phyloP scores from a whole-genome alignment of 2,888 invertebrate genomes.

The Eupithecia abbreviata region DNA sequence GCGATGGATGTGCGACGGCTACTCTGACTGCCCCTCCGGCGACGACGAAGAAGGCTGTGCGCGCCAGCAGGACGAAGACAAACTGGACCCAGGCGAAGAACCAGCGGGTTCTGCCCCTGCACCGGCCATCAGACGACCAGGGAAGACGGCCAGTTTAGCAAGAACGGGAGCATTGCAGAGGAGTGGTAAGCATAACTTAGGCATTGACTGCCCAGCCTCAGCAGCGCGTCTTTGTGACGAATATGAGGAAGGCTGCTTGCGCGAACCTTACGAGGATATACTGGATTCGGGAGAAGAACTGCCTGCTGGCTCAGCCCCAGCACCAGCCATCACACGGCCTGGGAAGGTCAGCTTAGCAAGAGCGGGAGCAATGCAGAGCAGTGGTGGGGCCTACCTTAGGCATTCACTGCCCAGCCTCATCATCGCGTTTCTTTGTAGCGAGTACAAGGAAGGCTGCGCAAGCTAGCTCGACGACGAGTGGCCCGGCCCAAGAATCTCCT shows the following conservation, averaged over 20 bases:
- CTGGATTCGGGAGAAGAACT: background rate
- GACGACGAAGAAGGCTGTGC: slow-evolving; percentile 67
- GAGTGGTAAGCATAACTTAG: background rate
- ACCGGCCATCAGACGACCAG: slow-evolving; percentile 5
- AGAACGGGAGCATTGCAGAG: background rate
- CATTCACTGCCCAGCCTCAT: background rate
- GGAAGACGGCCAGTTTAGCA: background rate
- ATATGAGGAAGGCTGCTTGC: background rate
- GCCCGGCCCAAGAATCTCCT: no score
- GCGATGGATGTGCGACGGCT: slow-evolving; percentile 79
- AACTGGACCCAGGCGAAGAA: slow-evolving; percentile 61
- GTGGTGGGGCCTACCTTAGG: background rate
- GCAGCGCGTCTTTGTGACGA: background rate
- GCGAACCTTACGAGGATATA: background rate
- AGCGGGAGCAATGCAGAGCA: background rate
- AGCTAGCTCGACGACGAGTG: no score
- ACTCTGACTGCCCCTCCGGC: slow-evolving; percentile 72
- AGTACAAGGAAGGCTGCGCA: background rate
- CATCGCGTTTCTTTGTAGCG: background rate
- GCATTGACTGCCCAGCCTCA: background rate
- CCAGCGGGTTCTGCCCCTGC: slow-evolving; percentile 47
- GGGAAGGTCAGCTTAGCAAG: background rate
- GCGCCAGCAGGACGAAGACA: slow-evolving; percentile 45
- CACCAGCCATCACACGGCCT: background rate
- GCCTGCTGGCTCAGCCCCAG: background rate